Conservation (phyloP, 2,888 invertebrate species). For the Carcina quercana region DNA sequence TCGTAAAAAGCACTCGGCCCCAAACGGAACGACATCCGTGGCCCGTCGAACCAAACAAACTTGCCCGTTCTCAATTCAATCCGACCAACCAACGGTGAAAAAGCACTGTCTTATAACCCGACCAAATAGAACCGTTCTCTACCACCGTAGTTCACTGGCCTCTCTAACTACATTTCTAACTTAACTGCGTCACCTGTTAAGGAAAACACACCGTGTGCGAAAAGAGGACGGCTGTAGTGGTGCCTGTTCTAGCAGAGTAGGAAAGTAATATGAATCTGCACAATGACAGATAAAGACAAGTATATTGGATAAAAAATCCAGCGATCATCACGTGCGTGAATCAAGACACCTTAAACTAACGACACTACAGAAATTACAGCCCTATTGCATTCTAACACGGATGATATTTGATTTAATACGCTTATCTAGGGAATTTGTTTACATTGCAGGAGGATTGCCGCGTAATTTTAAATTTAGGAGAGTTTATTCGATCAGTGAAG, state of each 20-base stretch:
- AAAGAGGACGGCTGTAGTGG: constrained; percentile 28
- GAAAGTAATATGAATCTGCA: constrained; percentile 3
- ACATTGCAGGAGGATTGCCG: constrained; percentile 21
- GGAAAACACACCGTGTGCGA: constrained; percentile 33
- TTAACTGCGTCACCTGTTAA: constrained; percentile 33
- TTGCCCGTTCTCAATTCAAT: constrained; percentile 11
- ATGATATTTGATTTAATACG: not conserved
- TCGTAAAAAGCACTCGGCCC: constrained; percentile 35
- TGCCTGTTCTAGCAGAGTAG: constrained; percentile 19
- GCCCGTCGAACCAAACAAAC: constrained; percentile 28
- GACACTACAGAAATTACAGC: constrained; percentile 17
- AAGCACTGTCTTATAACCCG: constrained; percentile 37
- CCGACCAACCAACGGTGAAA: constrained; percentile 30
- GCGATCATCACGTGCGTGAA: constrained; percentile 39
- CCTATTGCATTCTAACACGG: constrained; percentile 10
- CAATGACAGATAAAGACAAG: constrained; percentile 26
- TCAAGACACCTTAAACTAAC: constrained; percentile 16
- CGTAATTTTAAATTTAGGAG: constrained; percentile 29
- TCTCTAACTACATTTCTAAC: constrained; percentile 21
- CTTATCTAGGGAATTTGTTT: constrained; percentile 7
- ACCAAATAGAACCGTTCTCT: constrained; percentile 28
- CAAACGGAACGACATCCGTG: constrained; percentile 47
- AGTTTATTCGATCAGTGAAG: constrained; percentile 30
- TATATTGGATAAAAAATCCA: constrained; percentile 22
- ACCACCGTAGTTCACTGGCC: constrained; percentile 18